Percentiles rank a stretch among this genome's conserved stretches.
phyloP scores from a whole-genome alignment of 2,797 vertebrate species.

The Rhabdomys pumilio region DNA sequence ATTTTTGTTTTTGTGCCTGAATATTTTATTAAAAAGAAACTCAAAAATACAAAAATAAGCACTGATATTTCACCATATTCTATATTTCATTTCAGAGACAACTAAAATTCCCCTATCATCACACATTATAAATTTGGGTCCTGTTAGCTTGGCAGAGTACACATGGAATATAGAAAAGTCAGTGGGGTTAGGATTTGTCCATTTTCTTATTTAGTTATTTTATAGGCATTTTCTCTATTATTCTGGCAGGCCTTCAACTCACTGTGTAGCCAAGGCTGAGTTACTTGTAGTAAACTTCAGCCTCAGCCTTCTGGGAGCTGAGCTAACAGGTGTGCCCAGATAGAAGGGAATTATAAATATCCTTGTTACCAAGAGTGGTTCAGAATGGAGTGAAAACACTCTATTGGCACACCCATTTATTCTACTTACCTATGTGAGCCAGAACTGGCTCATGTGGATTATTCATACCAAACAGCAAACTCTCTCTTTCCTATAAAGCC shows the following conservation, averaged over 20 bases:
- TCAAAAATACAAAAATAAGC: neutral
- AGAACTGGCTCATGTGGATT: neutral
- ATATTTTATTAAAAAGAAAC: slow-evolving; percentile 31
- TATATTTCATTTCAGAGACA: neutral
- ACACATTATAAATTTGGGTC: neutral
- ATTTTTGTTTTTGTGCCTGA: neutral
- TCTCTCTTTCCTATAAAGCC: neutral
- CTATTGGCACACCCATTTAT: neutral
- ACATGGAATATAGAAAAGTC: neutral
- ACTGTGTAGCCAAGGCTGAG: neutral
- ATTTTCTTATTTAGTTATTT: neutral
- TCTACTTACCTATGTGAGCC: neutral
- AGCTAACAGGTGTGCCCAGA: neutral
- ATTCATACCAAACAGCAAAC: too few species aligned
- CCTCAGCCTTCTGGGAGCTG: neutral
- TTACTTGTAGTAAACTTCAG: neutral
- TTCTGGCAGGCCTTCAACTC: neutral
- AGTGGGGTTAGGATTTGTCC: neutral
- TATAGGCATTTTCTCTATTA: neutral
- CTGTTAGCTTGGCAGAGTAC: neutral
- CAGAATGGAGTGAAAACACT: neutral
- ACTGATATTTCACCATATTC: neutral
- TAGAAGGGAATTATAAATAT: neutral
- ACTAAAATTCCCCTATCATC: neutral
- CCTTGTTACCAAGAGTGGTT: neutral